These are phyloP conservation scores for Anodontia alba DNA, from an alignment of 2,888 invertebrate species.

Conservation along the genomic window DNA sequence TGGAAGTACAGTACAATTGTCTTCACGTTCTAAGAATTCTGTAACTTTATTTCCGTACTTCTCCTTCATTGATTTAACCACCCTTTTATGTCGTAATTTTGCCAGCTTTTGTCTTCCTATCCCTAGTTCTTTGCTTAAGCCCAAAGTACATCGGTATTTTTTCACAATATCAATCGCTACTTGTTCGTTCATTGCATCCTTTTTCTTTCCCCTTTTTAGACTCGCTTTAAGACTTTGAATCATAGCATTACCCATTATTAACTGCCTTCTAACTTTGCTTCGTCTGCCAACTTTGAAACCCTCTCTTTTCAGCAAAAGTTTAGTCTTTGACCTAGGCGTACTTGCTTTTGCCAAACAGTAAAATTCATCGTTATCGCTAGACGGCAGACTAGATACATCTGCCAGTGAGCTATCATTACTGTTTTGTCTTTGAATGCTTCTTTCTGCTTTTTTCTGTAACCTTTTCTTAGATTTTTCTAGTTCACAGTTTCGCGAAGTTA, in stretches of 20 bases:
- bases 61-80: background rate
- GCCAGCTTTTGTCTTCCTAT: background rate
- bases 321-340: background rate
- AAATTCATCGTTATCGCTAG: background rate
- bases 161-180: background rate
- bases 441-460: background rate
- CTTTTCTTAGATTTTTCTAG: background rate
- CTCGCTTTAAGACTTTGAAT: background rate
- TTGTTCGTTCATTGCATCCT: background rate
- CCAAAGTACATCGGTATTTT: background rate
- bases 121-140: background rate
- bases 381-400: background rate
- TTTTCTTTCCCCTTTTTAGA: background rate
- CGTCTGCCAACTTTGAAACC: background rate
- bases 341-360: background rate
- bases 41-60: background rate
- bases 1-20: constrained; percentile 19
- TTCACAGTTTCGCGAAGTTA: background rate
- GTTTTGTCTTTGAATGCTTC: no score
- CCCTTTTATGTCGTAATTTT: background rate
- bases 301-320: background rate
- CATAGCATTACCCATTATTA: background rate
- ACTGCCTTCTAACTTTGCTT: background rate
- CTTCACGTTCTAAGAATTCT: constrained; percentile 19
- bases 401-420: background rate